These are phyloP conservation scores for Pristis pectinata DNA, from an alignment of 2,797 vertebrate genomes.

Conservation along the genomic window DNA sequence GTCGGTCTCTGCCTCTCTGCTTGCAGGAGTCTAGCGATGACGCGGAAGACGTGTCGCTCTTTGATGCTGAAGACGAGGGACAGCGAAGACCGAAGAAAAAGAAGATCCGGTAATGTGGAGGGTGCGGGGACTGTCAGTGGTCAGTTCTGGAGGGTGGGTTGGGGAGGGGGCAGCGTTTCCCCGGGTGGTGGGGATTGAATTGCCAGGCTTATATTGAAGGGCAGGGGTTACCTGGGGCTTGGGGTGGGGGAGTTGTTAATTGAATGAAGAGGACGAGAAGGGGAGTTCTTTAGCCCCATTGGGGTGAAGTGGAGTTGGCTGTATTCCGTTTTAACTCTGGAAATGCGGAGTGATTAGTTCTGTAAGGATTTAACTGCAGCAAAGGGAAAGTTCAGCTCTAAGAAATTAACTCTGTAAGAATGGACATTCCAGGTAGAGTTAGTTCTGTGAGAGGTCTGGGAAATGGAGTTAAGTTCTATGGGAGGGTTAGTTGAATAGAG, in stretches of 20 bases:
- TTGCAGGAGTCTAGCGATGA: conserved; percentile 73
- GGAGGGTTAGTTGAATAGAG: neutral
- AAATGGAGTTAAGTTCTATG: neutral
- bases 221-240: neutral
- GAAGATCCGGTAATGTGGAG: conserved; percentile 66
- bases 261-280: neutral
- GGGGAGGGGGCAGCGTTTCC: neutral
- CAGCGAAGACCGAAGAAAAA: conserved; percentile 61
- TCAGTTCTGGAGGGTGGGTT: neutral
- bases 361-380: too few species aligned
- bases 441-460: too few species aligned
- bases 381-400: too few species aligned
- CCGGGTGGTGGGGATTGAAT: neutral
- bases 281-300: neutral
- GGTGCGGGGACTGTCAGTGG: neutral
- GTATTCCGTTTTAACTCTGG: too few species aligned
- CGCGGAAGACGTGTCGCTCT: conserved; percentile 83
- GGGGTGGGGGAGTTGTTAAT: neutral
- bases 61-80: conserved; percentile 81
- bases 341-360: too few species aligned
- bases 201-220: too few species aligned
- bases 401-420: too few species aligned
- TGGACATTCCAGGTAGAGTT: too few species aligned
- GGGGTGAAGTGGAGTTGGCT: neutral
- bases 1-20: neutral